Evolutionary conservation across 2,113 vertebrate genomes (phyloP).

Genomic region (Nesogale talazaci): DNA sequence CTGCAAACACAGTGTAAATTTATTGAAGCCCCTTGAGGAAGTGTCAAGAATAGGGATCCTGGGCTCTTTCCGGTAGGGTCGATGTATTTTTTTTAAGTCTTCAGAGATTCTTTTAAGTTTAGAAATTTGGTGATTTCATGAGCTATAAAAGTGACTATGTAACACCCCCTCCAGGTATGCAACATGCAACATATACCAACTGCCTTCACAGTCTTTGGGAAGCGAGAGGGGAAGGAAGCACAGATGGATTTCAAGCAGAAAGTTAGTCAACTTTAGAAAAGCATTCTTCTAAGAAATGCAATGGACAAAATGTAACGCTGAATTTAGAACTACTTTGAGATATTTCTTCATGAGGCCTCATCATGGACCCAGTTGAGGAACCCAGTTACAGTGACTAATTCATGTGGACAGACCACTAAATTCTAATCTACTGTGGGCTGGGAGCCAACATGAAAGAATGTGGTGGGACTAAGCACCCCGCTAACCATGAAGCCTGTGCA

Average conservation of each 20-base stretch:
- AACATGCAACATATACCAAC: background rate
- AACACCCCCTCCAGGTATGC: background rate
- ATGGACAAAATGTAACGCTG: background rate
- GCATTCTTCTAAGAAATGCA: background rate
- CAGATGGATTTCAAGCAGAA: background rate
- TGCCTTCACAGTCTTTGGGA: background rate
- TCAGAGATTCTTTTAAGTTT: background rate
- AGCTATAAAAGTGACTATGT: background rate
- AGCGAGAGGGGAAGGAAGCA: background rate
- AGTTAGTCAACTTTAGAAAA: background rate
- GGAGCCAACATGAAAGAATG: background rate
- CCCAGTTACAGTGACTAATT: background rate
- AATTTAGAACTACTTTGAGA: constrained; percentile 20
- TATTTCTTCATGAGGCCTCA: background rate
- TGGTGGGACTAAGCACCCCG: background rate
- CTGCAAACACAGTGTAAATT: background rate
- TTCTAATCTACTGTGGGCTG: background rate
- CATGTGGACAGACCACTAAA: background rate
- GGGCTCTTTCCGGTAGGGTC: background rate
- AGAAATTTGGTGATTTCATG: constrained; percentile 2
- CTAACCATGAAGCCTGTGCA: background rate
- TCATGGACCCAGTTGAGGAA: background rate
- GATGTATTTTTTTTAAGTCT: background rate
- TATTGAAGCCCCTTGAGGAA: background rate
- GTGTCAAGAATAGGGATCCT: background rate